Evolutionary conservation across 2,888 invertebrate genomes (phyloP).

Genomic region (Stegana nigrithorax): DNA sequence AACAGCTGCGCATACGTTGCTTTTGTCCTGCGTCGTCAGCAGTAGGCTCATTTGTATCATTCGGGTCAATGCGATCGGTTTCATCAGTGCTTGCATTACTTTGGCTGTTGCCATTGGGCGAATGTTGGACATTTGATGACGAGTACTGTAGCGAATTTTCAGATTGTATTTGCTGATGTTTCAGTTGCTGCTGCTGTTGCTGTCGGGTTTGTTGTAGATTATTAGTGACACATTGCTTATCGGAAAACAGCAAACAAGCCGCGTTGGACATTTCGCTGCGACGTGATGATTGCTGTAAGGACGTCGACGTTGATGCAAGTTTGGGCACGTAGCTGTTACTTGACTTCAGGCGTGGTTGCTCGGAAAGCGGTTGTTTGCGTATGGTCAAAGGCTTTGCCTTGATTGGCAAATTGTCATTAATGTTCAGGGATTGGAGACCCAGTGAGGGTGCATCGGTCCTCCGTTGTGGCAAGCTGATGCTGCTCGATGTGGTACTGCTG

Average conservation of each 20-base stretch:
- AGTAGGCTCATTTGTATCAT: conserved; percentile 12
- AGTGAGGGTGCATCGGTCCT: conserved; percentile 32
- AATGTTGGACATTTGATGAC: conserved; percentile 60
- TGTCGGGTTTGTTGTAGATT: conserved; percentile 16
- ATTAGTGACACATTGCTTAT: neutral
- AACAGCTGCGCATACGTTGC: conserved; percentile 75
- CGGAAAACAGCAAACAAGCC: neutral
- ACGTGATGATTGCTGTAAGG: neutral
- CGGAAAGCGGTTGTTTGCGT: conserved; percentile 84
- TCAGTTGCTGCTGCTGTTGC: conserved; percentile 20
- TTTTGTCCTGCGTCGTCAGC: conserved; percentile 36
- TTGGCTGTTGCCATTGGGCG: conserved; percentile 54
- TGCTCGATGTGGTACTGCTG: conserved; percentile 19
- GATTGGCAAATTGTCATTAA: conserved; percentile 72
- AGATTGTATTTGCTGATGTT: neutral
- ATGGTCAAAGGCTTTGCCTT: conserved; percentile 88
- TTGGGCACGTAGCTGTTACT: conserved; percentile 20
- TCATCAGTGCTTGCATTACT: conserved; percentile 65
- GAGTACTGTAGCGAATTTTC: too few species aligned
- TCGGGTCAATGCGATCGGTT: conserved; percentile 49
- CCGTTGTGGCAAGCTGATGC: neutral
- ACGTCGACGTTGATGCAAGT: too few species aligned
- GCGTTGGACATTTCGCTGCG: conserved; percentile 7
- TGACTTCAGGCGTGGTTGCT: conserved; percentile 81
- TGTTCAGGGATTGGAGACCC: conserved; percentile 60